Base-by-base conservation (phyloP, 30 jellyfish, hydroid and myxozoan genomes). In the Hydra vulgaris region DNA sequence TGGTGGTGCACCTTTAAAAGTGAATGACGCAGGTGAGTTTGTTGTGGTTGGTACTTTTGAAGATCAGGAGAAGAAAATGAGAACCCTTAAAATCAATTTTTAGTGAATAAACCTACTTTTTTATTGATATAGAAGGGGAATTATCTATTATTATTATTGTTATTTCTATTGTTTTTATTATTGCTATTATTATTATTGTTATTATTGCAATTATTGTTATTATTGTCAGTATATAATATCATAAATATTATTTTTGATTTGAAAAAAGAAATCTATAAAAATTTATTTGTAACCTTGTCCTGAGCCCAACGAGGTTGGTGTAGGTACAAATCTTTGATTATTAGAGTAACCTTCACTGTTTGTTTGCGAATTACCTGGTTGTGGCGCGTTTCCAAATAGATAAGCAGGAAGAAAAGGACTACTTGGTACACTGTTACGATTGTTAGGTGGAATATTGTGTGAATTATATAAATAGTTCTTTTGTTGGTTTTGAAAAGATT, bases 1-100 rank as follows among this genome's bases (percentile, higher is more conserved):
- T 15, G 87, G 87, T 66, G 87, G 87, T 8, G 87, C 87, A 21
- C 85, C 87, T 66, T 80, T 21, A 78, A 0, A 73, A 21, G 24
- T 21, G 81, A 24, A 25, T 0, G 76, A 1, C 71, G 73, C 20
- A 24, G 81, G 54, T 61, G 61, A 7, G 85, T 22, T 52, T 61
- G 26, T 24, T 24, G 78, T 24, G 25, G 83, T 61, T 78, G 85
- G 8, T 78, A 53, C 0, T 61, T 21, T 18, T 25, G 78, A 22
- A 52, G 66, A 53, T 76, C 40, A 16, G 85, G 79, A 22, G 85
- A 61, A 15, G 54, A 18, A 25, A 22, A 53, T 0, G 77, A 68
- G 1, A 74, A 78, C 40, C 84, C 85, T 78, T 27, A 18, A 53
- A 78, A 25, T 22, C 18, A 78, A 78, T 7, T 61, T 0, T 61